Evolutionary conservation across 2,888 invertebrate species (phyloP).

Genomic region (Allophyes oxyacanthae): DNA sequence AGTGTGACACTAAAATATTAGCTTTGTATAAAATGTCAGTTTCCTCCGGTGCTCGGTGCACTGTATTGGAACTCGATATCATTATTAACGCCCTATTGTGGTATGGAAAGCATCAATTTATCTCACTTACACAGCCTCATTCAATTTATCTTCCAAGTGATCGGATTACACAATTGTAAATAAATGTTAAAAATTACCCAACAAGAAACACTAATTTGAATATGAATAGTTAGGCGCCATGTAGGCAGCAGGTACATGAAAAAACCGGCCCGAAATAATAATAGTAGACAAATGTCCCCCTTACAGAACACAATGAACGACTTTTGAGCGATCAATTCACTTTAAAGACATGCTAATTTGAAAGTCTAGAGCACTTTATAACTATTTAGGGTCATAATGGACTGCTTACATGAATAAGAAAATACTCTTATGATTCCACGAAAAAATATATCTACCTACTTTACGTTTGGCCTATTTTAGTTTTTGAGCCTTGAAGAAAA

Average conservation of each 20-base stretch:
- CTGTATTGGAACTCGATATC: conserved; percentile 57
- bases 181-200: conserved; percentile 86
- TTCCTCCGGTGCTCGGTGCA: conserved; percentile 32
- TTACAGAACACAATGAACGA: conserved; percentile 81
- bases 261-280: conserved; percentile 86
- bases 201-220: conserved; percentile 85
- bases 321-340: conserved; percentile 82
- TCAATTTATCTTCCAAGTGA: conserved; percentile 74
- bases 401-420: conserved; percentile 70
- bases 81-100: conserved; percentile 67
- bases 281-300: conserved; percentile 86
- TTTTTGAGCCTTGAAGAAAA: conserved; percentile 38
- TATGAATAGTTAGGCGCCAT: conserved; percentile 88
- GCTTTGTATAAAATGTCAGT: conserved; percentile 28
- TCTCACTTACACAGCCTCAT: conserved; percentile 73
- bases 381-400: conserved; percentile 68
- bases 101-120: conserved; percentile 70
- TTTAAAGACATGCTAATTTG: conserved; percentile 85
- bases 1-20: conserved; percentile 13
- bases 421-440: conserved; percentile 32
- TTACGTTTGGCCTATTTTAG: conserved; percentile 32
- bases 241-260: conserved; percentile 87
- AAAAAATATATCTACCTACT: conserved; percentile 31
- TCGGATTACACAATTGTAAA: conserved; percentile 85
- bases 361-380: conserved; percentile 78